Base-by-base conservation (phyloP, 2,797 vertebrate species). In the Nyctibius grandis region DNA sequence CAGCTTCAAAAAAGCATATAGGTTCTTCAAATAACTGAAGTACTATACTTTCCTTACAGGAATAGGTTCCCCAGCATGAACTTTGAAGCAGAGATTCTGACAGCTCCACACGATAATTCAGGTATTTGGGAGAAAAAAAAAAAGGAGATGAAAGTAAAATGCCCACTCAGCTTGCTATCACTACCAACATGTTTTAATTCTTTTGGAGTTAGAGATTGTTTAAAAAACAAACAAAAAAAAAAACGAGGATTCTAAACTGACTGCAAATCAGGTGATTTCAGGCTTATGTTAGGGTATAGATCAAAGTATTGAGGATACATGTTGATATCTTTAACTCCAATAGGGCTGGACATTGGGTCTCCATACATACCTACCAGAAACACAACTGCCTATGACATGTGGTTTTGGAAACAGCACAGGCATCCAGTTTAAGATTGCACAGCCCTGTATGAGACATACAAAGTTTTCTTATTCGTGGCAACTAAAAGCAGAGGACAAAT, bases 11-110 rank as follows among this genome's bases (percentile, higher is more conserved):
- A 50, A 72, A 80, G 1, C 13, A 1, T 92, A 20, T 75, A 94
- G 91, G 72, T 94, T 97, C 83, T 94, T 93, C 84, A 92, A 89
- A 95, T 92, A 95, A 94, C 92, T 82, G 57, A 95, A 96, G 72
- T 91, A 51, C 70, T 94, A 54, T 95, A 85, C 91, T 95, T 97
- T 94, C 88, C 94, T 96, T 96, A 77, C 93, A 95, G 95, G 89
- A 96, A 93, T 89, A 97, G 90, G 91, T 95, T 94, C 78, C 87
- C 92, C 93, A 95, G 90, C 91, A 93, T 83, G 85, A 96, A 93
- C 83, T 96, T 97, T 94, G 95, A 97, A 96, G 94, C 87, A 94
- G 96, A 96, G 93, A 94, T 93, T 94, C 88, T 96, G 95, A 94
- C 97, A 87, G 76, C 90, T 79, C 90, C 96, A 80, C 91, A 81